These are phyloP conservation scores for Macrosoma leucophasiata DNA, from an alignment of 2,888 invertebrate species.

Conservation along the genomic window DNA sequence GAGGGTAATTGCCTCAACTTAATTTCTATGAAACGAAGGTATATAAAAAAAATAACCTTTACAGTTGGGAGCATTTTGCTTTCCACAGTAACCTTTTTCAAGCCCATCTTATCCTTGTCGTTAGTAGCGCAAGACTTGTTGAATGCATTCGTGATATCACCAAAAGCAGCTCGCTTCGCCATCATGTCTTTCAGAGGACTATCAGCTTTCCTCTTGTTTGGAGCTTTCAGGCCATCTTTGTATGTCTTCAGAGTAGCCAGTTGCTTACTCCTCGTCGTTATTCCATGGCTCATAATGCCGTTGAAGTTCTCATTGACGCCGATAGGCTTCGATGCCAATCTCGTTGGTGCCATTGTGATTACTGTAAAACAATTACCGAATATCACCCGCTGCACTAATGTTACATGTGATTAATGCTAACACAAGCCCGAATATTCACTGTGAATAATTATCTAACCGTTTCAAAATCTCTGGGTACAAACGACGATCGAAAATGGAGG, in stretches of 20 bases:
- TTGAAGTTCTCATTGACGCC: conserved; percentile 62
- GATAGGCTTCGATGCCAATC: conserved; percentile 71
- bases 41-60: conserved; percentile 45
- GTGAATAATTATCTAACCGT: too few species aligned
- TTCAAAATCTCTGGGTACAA: conserved; percentile 46
- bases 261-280: conserved; percentile 79
- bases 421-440: too few species aligned
- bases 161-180: conserved; percentile 88
- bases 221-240: conserved; percentile 62
- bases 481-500: conserved; percentile 70
- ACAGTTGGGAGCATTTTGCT: conserved; percentile 64
- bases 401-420: too few species aligned
- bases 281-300: conserved; percentile 66
- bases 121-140: conserved; percentile 55
- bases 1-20: conserved; percentile 33
- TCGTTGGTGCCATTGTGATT: conserved; percentile 79
- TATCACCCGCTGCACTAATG: too few species aligned
- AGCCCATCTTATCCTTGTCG: conserved; percentile 54
- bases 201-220: conserved; percentile 86
- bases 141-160: conserved; percentile 87
- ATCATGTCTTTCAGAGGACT: conserved; percentile 85
- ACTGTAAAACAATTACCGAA: too few species aligned
- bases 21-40: conserved; percentile 13
- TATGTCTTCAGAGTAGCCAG: conserved; percentile 64
- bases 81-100: conserved; percentile 71